Evolutionary conservation across 2,113 vertebrate species (phyloP).

Genomic region (Raja brachyura): DNA sequence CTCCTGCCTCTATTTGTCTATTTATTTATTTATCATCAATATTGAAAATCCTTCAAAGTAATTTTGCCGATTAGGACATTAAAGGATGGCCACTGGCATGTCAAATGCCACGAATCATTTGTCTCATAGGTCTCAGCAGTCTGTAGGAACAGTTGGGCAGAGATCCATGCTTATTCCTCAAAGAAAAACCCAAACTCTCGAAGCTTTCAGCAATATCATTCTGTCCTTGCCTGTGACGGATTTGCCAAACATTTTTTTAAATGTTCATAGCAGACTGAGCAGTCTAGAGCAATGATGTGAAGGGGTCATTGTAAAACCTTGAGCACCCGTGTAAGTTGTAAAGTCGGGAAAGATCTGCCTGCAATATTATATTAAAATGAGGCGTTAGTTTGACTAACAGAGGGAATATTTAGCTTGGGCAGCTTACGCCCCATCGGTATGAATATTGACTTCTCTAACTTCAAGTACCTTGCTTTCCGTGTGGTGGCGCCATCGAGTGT

Average conservation of each 20-base stretch:
- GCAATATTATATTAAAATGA: background rate
- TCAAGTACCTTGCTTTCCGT: no score
- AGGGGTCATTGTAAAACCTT: background rate
- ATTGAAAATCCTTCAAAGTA: background rate
- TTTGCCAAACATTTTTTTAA: background rate
- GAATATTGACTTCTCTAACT: no score
- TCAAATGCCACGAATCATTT: background rate
- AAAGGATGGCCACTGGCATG: background rate
- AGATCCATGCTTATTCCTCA: conserved; percentile 13
- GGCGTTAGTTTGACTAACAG: background rate
- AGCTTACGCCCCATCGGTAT: no score
- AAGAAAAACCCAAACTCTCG: background rate
- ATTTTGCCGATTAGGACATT: background rate
- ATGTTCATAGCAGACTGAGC: background rate
- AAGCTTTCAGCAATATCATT: conserved; percentile 17
- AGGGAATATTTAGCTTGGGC: no score
- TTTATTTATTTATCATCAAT: background rate
- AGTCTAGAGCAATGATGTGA: background rate
- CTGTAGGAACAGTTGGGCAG: conserved; percentile 1
- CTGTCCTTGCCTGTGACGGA: background rate
- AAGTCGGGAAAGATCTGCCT: background rate
- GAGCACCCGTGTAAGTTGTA: background rate
- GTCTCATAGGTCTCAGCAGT: background rate
- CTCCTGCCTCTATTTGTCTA: no score
- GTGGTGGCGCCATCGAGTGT: no score